Evolutionary conservation across 2,888 invertebrate species (phyloP).

Genomic region (Pyrochroa serraticornis): DNA sequence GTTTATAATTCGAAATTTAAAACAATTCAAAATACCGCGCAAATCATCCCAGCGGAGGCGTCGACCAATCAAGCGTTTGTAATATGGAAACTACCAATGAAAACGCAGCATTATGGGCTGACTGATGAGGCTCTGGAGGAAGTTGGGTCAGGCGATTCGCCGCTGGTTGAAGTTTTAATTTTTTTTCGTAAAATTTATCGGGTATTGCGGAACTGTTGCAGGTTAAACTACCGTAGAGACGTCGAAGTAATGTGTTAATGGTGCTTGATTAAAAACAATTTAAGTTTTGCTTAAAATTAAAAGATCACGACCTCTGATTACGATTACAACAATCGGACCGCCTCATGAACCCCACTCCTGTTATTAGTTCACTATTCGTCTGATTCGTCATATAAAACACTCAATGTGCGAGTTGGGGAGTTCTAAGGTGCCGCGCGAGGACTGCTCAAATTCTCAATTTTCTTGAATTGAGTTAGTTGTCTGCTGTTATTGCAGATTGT

Average conservation of each 20-base stretch:
- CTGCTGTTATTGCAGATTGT: conserved; percentile 16
- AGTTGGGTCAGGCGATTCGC: conserved; percentile 1
- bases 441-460: conserved; percentile 20
- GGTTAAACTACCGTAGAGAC: not conserved
- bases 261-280: not conserved
- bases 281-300: conserved; percentile 23
- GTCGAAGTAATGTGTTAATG: not conserved
- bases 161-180: not conserved
- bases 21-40: conserved; percentile 19
- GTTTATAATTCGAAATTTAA: not conserved
- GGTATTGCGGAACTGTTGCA: not conserved
- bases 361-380: conserved; percentile 20
- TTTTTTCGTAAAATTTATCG: not conserved
- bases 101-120: conserved; percentile 25
- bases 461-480: conserved; percentile 14
- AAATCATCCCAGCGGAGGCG: conserved; percentile 2
- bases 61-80: conserved; percentile 14
- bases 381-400: conserved; percentile 26
- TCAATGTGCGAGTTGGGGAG: conserved; percentile 22
- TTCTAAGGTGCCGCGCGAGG: conserved; percentile 14
- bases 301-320: conserved; percentile 27
- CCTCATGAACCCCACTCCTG: conserved; percentile 29
- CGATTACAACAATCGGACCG: conserved; percentile 12
- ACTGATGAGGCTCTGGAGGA: conserved; percentile 25
- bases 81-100: conserved; percentile 26